Base-by-base conservation (phyloP, 2,797 vertebrate genomes). In the Galaxias olidus region DNA sequence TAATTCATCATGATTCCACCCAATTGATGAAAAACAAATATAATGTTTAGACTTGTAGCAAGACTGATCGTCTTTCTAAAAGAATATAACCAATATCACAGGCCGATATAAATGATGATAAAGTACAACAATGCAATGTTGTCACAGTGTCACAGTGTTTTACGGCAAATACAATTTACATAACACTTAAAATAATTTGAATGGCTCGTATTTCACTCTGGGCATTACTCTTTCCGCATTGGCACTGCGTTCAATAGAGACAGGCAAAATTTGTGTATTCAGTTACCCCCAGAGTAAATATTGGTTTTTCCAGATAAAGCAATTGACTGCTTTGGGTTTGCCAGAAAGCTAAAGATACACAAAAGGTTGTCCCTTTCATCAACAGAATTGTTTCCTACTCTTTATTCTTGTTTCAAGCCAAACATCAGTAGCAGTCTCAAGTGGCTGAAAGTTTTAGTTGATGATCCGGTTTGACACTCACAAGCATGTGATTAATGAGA, bases 271-370 rank as follows among this genome's bases (percentile, higher is more conserved):
- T 68, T 79, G 46, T 77, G 65, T 86, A 85, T 91, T 91, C 89
- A 80, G 82, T 75, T 80, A 85, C 82, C 70, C 75, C 40, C 11
- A 83, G 78, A 63, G 88, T 86, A 88, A 91, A 92, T 89, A 91
- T 90, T 90, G 87, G 89, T 89, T 88, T 89, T 84, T 89, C 83
- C 81, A 88, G 89, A 90, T 89, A 90, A 84, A 80, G 68, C 78
- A 63, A 70, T 52, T n/a, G 71, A 78, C 79, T 81, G 71, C 83
- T 72, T 77, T 83, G 67, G 84, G 80, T 80, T 86, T 87, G 61
- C 74, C 78, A 80, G 77, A 82, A 85, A 85, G 84, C 84, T 88
- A 84, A 83, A 66, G 80, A 88, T 87, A 89, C 87, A 82, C 80
- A 73, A 59, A 75, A 4, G 71, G 80, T 83, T 83, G 72, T 70